phyloP scores from a whole-genome alignment of 2,113 vertebrate genomes.

The Chauna torquata region DNA sequence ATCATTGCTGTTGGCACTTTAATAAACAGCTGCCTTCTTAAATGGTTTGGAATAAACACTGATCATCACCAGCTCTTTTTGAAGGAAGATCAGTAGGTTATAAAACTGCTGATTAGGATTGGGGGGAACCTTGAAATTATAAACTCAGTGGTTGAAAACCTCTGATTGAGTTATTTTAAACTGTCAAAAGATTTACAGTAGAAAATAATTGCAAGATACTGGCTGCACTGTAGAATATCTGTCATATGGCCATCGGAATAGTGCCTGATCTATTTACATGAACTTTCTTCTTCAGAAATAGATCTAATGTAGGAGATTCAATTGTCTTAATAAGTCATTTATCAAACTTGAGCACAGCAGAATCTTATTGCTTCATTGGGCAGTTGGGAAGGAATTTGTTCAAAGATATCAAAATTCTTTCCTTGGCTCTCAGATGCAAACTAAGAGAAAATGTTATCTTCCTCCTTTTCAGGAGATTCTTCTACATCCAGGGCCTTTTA shows the following conservation, averaged over 20 bases:
- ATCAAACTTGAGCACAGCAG: not conserved
- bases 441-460: not conserved
- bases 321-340: slow-evolving; percentile 35
- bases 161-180: slow-evolving; percentile 50
- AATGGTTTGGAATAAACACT: slow-evolving; percentile 58
- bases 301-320: not conserved
- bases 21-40: slow-evolving; percentile 74
- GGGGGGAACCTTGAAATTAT: slow-evolving; percentile 19
- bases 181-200: not conserved
- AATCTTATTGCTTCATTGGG: not conserved
- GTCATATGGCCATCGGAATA: not conserved
- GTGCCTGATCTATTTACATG: not conserved
- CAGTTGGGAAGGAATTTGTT: slow-evolving; percentile 6
- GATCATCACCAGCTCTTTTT: slow-evolving; percentile 35
- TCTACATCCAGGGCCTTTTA: not conserved
- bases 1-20: slow-evolving; percentile 65
- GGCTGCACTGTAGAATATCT: not conserved
- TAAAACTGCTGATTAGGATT: slow-evolving; percentile 47
- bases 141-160: slow-evolving; percentile 18
- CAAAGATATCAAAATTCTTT: not conserved
- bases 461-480: not conserved
- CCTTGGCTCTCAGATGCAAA: not conserved
- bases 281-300: slow-evolving; percentile 21
- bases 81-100: slow-evolving; percentile 52
- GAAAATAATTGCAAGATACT: not conserved